These are phyloP conservation scores for Arge pagana DNA, from an alignment of 2,888 invertebrate genomes.

Conservation along the genomic window DNA sequence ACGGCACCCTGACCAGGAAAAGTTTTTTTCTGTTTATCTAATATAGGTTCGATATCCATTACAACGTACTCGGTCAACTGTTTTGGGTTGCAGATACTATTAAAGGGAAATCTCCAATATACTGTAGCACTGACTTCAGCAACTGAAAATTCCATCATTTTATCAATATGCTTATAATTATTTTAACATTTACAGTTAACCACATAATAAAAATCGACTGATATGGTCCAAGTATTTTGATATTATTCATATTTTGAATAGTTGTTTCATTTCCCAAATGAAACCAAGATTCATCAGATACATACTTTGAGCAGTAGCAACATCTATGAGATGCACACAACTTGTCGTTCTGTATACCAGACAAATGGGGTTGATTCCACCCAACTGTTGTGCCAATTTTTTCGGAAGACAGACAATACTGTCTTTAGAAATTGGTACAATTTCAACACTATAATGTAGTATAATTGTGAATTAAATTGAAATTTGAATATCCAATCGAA, in stretches of 20 bases:
- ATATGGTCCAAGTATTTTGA: background rate
- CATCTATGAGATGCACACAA: slow-evolving; percentile 91
- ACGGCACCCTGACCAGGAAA: slow-evolving; percentile 89
- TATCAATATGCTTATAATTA: background rate
- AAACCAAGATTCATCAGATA: slow-evolving; percentile 6
- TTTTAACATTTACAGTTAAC: background rate
- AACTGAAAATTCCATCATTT: too few relatives aligned
- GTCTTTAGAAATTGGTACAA: slow-evolving; percentile 95
- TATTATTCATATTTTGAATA: background rate
- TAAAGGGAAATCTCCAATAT: slow-evolving; percentile 89
- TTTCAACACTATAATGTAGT: slow-evolving; percentile 75
- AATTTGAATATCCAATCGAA: background rate
- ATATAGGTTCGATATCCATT: slow-evolving; percentile 88
- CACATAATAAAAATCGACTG: slow-evolving; percentile 2
- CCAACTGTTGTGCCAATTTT: slow-evolving; percentile 83
- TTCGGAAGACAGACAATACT: slow-evolving; percentile 88
- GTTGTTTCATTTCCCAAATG: background rate
- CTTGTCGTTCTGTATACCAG: slow-evolving; percentile 88
- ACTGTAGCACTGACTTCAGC: slow-evolving; percentile 80
- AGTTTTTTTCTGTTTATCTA: slow-evolving; percentile 72
- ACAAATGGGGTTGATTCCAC: slow-evolving; percentile 86
- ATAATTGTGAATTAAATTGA: slow-evolving; percentile 29
- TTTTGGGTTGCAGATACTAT: slow-evolving; percentile 86
- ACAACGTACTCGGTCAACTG: slow-evolving; percentile 91
- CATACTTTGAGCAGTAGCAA: slow-evolving; percentile 81